Conservation (phyloP, 2,888 invertebrate species). For the Scaptomyza caliginosa region DNA sequence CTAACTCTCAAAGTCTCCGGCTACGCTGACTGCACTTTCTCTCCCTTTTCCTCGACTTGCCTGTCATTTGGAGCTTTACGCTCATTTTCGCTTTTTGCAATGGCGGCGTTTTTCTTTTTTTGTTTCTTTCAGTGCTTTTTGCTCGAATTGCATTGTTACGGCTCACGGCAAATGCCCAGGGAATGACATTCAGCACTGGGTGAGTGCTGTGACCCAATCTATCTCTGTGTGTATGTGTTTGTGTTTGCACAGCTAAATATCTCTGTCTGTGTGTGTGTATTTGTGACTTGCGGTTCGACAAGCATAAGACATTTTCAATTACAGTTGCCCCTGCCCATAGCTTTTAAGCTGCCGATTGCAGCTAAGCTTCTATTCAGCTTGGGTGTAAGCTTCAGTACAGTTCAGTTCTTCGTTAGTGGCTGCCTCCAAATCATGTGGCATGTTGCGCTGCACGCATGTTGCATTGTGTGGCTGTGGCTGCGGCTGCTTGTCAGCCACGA, state of each 20-base stretch:
- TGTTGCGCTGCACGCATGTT: constrained; percentile 38
- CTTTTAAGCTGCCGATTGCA: not conserved
- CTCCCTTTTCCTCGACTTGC: constrained; percentile 3
- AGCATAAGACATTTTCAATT: constrained; percentile 83
- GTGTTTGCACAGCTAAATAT: constrained; percentile 12
- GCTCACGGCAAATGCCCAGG: constrained; percentile 56
- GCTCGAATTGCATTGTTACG: constrained; percentile 58
- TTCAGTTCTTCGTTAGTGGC: constrained; percentile 32
- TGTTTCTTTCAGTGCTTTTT: constrained; percentile 16
- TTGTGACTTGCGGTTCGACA: constrained; percentile 77
- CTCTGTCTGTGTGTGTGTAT: constrained; percentile 26
- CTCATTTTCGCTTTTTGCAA: constrained; percentile 75
- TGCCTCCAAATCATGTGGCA: constrained; percentile 60
- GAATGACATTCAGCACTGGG: constrained; percentile 48
- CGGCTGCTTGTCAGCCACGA: constrained; percentile 70
- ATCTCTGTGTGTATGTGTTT: constrained; percentile 13
- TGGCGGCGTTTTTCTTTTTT: constrained; percentile 50
- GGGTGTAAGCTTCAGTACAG: constrained; percentile 5
- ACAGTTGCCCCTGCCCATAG: constrained; percentile 52
- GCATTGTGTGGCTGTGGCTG: constrained; percentile 37
- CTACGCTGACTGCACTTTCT: not conserved
- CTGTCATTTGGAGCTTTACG: constrained; percentile 73
- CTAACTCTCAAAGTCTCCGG: not conserved
- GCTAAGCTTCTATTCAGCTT: constrained; percentile 6
- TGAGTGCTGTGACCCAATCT: constrained; percentile 1